These are phyloP conservation scores for Plebejus melissa DNA, from an alignment of 2,888 invertebrate genomes.

Conservation along the genomic window DNA sequence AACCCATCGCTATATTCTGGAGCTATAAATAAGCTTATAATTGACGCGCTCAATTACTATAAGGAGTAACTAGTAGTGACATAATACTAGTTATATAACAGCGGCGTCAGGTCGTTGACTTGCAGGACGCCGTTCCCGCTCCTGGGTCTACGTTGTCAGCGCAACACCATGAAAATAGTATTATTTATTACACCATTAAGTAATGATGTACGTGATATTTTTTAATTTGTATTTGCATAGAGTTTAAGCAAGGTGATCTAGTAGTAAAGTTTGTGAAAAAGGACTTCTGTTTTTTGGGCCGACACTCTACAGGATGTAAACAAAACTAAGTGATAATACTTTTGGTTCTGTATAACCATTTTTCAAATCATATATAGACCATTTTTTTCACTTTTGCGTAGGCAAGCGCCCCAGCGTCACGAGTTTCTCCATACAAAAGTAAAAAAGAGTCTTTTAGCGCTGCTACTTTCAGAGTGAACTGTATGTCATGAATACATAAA, in stretches of 20 bases:
- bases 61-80: conserved; percentile 33
- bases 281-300: background rate
- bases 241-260: background rate
- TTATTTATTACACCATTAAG: conserved; percentile 9
- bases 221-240: background rate
- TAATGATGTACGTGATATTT: background rate
- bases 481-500: too few species aligned
- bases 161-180: conserved; percentile 12
- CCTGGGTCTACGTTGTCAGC: conserved; percentile 31
- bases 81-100: conserved; percentile 59
- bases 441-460: too few species aligned
- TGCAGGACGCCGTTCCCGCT: conserved; percentile 47
- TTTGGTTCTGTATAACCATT: too few species aligned
- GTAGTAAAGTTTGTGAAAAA: background rate
- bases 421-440: too few species aligned
- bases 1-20: too few species aligned
- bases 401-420: too few species aligned
- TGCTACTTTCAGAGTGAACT: too few species aligned
- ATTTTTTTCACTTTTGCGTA: too few species aligned
- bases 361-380: too few species aligned
- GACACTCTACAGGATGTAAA: background rate
- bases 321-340: too few species aligned
- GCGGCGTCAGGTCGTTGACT: conserved; percentile 58
- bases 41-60: conserved; percentile 1
- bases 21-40: conserved; percentile 4